Conservation (phyloP, 2,113 vertebrate genomes). For the Nematolebias whitei region DNA sequence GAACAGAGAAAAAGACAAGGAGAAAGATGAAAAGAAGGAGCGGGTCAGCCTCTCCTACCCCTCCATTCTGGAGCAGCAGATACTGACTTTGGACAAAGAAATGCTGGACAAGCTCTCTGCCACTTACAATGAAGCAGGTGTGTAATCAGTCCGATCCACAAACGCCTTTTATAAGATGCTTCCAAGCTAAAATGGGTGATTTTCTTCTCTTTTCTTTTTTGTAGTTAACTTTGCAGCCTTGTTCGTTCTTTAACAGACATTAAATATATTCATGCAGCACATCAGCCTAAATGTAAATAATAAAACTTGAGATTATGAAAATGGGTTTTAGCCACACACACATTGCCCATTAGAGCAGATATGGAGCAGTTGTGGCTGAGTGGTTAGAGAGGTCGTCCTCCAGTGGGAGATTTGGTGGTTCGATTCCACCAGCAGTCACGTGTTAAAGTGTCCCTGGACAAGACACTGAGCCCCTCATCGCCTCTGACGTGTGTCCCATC, state of each 20-base stretch:
- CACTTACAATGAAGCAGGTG: slow-evolving; percentile 96
- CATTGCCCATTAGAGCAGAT: slow-evolving; percentile 8
- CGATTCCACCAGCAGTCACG: too few relatives aligned
- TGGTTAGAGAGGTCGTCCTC: too few relatives aligned
- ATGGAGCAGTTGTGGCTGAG: too few relatives aligned
- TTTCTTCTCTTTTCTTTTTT: background rate
- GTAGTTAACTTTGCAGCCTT: background rate
- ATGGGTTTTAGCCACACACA: background rate
- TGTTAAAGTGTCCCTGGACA: too few relatives aligned
- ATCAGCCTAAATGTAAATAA: slow-evolving; percentile 2
- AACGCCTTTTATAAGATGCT: background rate
- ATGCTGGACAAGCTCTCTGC: slow-evolving; percentile 92
- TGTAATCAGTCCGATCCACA: slow-evolving; percentile 1
- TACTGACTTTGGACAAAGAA: slow-evolving; percentile 89
- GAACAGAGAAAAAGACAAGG: slow-evolving; percentile 81
- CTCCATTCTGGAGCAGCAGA: slow-evolving; percentile 94
- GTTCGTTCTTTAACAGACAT: background rate
- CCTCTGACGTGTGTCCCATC: too few relatives aligned
- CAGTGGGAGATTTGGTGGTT: too few relatives aligned
- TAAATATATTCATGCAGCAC: background rate
- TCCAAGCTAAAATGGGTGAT: background rate
- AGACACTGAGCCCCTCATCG: too few relatives aligned
- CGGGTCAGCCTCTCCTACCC: slow-evolving; percentile 87
- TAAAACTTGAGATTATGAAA: slow-evolving; percentile 6
- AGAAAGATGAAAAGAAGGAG: slow-evolving; percentile 88